Evolutionary conservation across 2,113 vertebrate species (phyloP).

Genomic region (Promerops cafer): DNA sequence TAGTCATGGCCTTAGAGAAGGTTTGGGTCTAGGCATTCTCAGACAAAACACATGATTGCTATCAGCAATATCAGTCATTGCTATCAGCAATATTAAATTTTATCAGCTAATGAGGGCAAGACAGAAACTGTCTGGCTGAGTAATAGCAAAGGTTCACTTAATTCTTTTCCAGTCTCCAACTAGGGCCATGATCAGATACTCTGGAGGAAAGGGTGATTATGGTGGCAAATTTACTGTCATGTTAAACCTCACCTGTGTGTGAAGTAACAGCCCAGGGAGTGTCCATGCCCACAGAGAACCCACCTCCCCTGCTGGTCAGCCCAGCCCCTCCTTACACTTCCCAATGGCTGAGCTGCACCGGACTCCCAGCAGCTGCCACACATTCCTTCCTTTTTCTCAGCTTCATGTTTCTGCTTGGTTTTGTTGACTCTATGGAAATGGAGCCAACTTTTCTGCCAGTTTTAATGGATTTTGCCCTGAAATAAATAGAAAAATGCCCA

Average conservation of each 20-base stretch:
- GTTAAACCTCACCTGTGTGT: fast-evolving
- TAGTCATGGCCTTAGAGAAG: not conserved
- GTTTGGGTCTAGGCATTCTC: not conserved
- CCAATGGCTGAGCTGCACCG: not conserved
- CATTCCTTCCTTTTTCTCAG: not conserved
- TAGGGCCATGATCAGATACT: not conserved
- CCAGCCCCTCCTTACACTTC: not conserved
- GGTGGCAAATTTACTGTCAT: not conserved
- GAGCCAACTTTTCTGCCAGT: slow-evolving; percentile 2
- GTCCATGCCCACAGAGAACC: not conserved
- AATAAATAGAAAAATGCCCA: slow-evolving; percentile 20
- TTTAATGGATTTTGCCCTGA: not conserved
- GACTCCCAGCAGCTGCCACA: not conserved
- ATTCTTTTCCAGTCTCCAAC: not conserved
- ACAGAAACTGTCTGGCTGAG: not conserved
- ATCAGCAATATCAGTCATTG: not conserved
- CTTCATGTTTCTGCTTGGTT: slow-evolving; percentile 4
- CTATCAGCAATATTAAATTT: not conserved
- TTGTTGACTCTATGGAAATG: not conserved
- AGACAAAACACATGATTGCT: not conserved
- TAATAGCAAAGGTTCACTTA: not conserved
- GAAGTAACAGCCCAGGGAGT: not conserved
- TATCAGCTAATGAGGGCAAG: not conserved
- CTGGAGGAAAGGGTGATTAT: not conserved
- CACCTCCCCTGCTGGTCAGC: not conserved